Base-by-base conservation (phyloP, 2,113 vertebrate genomes). In the Oceanodroma tethys region DNA sequence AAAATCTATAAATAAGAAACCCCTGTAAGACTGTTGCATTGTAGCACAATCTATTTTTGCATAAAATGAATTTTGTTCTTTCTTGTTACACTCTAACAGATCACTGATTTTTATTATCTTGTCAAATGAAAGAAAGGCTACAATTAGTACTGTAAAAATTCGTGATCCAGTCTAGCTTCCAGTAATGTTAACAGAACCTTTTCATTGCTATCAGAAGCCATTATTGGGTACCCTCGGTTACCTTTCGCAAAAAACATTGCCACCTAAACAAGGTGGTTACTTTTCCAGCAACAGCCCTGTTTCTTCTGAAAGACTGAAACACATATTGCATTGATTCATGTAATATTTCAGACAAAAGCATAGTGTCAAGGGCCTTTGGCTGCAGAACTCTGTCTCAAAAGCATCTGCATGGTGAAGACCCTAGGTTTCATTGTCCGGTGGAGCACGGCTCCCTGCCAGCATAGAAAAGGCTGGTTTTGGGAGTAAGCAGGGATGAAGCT, bases 1-100 rank as follows among this genome's bases (percentile, higher is more conserved):
- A 85, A 91, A 88, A 60, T 32, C 62, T 66, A 36, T 68, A 91
- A 91, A 81, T 79, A 88, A 90, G 66, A 75, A 74, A 30, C 2
- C 9, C 3, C 36, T 85, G 3, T 21, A 84, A 81, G 25, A 45
- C 40, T 48, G 7, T 11, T 52, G 29, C 19, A 50, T 48, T 65
- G 48, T 43, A 90, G 15, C 30, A 48, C 25, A 76, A 70, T 45
- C 15, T 2, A 30, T n/a, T 90, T 86, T 66, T 87, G 30, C 38
- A 70, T 60, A 65, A 81, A 89, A 65, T 40, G 7, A 42, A 20
- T 90, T 88, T 79, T 78, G 19, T 82, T 76, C 16, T 47, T 93
- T 40, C 38, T 82, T 72, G 5, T 56, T 85, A 2, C 8, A 2
- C 9, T 66, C 48, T 48, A 78, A 80, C 15, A 73, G 55, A 62